phyloP scores from a whole-genome alignment of 2,888 invertebrate genomes.

The Cryptocheilus praepositus region DNA sequence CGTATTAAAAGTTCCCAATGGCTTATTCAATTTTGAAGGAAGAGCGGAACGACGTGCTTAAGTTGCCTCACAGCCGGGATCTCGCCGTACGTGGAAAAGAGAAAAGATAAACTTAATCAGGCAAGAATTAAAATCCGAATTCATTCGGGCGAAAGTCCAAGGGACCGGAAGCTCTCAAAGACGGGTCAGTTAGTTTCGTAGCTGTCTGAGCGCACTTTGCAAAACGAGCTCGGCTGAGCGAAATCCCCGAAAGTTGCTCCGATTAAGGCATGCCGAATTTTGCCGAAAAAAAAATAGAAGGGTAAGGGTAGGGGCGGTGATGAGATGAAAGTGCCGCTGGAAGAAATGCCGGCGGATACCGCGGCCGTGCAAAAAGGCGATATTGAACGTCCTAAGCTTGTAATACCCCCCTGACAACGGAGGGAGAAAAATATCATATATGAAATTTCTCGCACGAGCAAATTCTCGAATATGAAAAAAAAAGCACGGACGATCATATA shows the following conservation, averaged over 20 bases:
- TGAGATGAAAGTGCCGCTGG: constrained; percentile 2
- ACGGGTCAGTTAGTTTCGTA: constrained; percentile 24
- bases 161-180: constrained; percentile 9
- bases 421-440: too few relatives aligned
- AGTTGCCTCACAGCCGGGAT: neutral
- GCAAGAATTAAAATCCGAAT: constrained; percentile 33
- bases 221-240: constrained; percentile 38
- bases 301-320: neutral
- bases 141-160: neutral
- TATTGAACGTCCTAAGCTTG: too few relatives aligned
- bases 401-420: too few relatives aligned
- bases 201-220: constrained; percentile 28
- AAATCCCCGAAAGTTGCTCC: constrained; percentile 45
- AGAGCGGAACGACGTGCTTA: neutral
- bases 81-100: neutral
- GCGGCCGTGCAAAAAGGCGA: too few relatives aligned
- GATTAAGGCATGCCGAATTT: constrained; percentile 54
- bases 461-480: too few relatives aligned
- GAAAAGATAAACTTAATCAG: constrained; percentile 16
- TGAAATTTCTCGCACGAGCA: too few relatives aligned
- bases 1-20: neutral
- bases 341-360: neutral
- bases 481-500: too few relatives aligned
- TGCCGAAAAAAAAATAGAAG: too few relatives aligned
- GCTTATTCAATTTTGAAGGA: constrained; percentile 1